Evolutionary conservation across 2,888 invertebrate species (phyloP).

Genomic region (Monochamus alternatus): DNA sequence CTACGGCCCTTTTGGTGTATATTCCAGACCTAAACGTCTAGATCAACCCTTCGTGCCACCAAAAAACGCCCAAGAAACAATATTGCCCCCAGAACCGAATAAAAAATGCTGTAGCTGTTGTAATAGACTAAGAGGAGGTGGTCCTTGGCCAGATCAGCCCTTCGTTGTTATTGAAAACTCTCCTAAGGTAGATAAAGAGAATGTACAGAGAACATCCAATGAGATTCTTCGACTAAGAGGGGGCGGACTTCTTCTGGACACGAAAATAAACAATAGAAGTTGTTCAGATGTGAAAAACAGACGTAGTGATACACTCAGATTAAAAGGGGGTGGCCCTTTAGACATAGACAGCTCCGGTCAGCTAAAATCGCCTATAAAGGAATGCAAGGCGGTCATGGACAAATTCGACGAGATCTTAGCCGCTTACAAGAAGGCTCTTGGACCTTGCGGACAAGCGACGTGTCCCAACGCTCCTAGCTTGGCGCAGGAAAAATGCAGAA

Average conservation of each 20-base stretch:
- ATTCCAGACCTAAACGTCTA: constrained; percentile 57
- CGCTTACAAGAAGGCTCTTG: constrained; percentile 65
- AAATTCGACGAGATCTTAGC: constrained; percentile 65
- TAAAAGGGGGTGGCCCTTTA: constrained; percentile 32
- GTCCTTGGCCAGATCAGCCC: not conserved
- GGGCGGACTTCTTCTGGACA: not conserved
- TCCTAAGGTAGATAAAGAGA: not conserved
- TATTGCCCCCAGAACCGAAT: constrained; percentile 15
- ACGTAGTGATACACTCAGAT: not conserved
- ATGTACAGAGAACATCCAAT: not conserved
- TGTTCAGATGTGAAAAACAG: not conserved
- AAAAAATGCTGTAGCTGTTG: constrained; percentile 5
- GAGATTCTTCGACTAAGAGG: constrained; percentile 9
- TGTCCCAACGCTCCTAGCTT: constrained; percentile 66
- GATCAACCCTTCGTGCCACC: constrained; percentile 57
- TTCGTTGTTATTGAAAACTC: not conserved
- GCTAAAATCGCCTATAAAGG: constrained; percentile 60
- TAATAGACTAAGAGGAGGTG: constrained; percentile 23
- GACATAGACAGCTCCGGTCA: not conserved
- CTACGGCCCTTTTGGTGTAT: constrained; percentile 65
- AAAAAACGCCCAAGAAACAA: constrained; percentile 37
- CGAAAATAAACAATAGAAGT: too few species aligned
- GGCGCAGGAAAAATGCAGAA: constrained; percentile 60
- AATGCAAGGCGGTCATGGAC: constrained; percentile 67
- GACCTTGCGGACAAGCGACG: constrained; percentile 66